Base-by-base conservation (phyloP, 2,113 vertebrate genomes). In the Lanius collurio region DNA sequence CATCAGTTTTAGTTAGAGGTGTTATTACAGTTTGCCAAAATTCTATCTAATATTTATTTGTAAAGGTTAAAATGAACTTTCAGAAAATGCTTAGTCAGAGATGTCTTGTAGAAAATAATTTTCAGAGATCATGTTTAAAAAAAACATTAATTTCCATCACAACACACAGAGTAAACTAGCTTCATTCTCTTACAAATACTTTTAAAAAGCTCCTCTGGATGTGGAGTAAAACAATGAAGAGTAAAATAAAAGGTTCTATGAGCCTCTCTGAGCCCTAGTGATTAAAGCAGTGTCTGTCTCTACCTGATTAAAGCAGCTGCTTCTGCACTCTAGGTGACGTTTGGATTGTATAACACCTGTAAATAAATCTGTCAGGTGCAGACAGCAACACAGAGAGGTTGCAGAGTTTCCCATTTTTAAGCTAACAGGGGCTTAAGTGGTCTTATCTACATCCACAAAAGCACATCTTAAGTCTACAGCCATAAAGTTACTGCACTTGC, bases 61-160 rank as follows among this genome's bases (percentile, higher is more conserved):
- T 65, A 89, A 89, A 71, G 3, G 57, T 78, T 86, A 94, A 96
- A 83, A 83, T 39, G 63, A 80, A 68, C 27, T 86, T 42, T 68
- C 83, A 74, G n/a, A 95, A 85, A 93, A 68, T 42, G 78, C 86
- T 63, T 77, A 91, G 64, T 91, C 86, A 92, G 89, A 59, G 20
- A 68, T 39, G 6, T 60, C 68, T 62, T 83, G 8, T 39, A 50
- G 46, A 88, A 93, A 65, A 33, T 12, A 83, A 83, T 92, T 89
- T 92, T 74, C 42, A 70, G 73, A 83, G 26, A 56, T 50, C 9
- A 13, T 26, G 10, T 63, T 94, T 92, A 93, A 89, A 73, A 83
- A 83, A 94, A 70, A 65, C 15, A 65, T 46, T 60, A 13, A 94
- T 83, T 92, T 55, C 13, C 33, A 31, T 13, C n/a, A 47, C 35